Evolutionary conservation across 2,888 invertebrate species (phyloP).

Genomic region (Drosophila buzzatii): DNA sequence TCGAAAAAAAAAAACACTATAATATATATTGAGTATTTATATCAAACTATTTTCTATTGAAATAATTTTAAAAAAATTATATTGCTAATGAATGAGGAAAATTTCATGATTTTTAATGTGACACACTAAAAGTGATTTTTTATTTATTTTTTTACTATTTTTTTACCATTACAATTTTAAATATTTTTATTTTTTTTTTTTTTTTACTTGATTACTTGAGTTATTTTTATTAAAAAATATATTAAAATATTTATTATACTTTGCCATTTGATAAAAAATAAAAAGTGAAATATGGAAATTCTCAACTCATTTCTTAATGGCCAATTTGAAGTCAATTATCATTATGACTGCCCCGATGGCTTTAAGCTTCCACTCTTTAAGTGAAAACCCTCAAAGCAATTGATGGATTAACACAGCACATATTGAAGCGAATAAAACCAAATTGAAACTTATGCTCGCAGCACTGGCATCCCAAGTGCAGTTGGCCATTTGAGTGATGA

Average conservation of each 20-base stretch:
- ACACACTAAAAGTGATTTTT: neutral
- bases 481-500: conserved; percentile 3
- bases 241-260: neutral
- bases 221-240: neutral
- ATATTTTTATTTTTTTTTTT: neutral
- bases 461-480: neutral
- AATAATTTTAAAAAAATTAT: neutral
- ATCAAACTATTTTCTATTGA: too few species aligned
- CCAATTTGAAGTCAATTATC: neutral
- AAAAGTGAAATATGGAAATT: neutral
- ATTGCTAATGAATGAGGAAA: neutral
- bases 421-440: neutral
- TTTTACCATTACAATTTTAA: too few species aligned
- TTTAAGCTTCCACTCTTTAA: neutral
- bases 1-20: neutral
- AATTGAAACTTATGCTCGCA: neutral
- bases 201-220: neutral
- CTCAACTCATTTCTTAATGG: neutral
- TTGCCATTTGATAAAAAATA: neutral
- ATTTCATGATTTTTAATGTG: fast-evolving
- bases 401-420: neutral
- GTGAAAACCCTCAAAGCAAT: neutral
- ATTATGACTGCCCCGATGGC: neutral
- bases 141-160: too few species aligned
- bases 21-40: neutral